Conservation (phyloP, 2,888 invertebrate species). For the Colletes collaris region DNA sequence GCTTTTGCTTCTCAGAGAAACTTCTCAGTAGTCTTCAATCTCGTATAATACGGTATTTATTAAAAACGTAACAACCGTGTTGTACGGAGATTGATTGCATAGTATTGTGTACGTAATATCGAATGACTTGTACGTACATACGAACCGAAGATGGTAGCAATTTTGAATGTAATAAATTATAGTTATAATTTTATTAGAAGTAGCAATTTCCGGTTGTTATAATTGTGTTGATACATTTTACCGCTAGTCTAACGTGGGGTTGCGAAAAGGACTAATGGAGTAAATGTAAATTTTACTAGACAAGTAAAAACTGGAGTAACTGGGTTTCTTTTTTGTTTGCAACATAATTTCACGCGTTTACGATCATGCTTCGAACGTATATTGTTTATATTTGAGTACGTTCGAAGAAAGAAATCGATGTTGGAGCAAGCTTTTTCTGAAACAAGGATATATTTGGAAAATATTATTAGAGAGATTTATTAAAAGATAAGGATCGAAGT, state of each 20-base stretch:
- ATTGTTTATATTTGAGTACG: constrained; percentile 61
- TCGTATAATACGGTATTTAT: too few relatives aligned
- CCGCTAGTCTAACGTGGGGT: neutral
- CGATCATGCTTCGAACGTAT: constrained; percentile 64
- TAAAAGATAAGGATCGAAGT: constrained; percentile 22
- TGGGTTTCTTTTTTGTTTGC: too few relatives aligned
- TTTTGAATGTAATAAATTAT: constrained; percentile 11
- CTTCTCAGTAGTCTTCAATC: too few relatives aligned
- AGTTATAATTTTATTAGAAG: neutral
- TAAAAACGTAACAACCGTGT: neutral
- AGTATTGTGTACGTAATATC: constrained; percentile 45
- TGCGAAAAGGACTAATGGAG: too few relatives aligned
- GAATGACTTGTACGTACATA: constrained; percentile 43
- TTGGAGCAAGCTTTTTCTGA: neutral
- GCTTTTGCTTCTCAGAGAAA: too few relatives aligned
- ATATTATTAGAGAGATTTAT: neutral
- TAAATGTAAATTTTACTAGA: too few relatives aligned
- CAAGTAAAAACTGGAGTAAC: neutral
- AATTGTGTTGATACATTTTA: neutral
- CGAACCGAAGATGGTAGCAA: neutral
- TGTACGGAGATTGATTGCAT: neutral
- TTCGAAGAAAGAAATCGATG: constrained; percentile 52
- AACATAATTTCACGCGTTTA: neutral
- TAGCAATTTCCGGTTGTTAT: neutral
- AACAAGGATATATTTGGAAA: neutral